Percentiles rank a stretch among this genome's conserved stretches.
These are phyloP conservation scores for Drosophila longiperda DNA, from an alignment of 2,888 invertebrate genomes.

Conservation along the genomic window DNA sequence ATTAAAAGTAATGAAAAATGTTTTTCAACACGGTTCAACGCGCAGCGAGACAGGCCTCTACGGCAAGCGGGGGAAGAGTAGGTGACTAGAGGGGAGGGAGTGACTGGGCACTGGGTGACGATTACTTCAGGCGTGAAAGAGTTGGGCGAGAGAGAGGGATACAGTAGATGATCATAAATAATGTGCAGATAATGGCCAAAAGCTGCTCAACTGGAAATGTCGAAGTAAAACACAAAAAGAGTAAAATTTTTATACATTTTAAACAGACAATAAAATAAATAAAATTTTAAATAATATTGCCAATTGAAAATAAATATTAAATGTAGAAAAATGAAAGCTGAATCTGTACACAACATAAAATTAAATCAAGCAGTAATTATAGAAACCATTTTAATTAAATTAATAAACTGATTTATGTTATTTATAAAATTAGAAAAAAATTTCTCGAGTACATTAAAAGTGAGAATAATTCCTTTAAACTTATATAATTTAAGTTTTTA, in stretches of 20 bases:
- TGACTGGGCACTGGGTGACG: background rate
- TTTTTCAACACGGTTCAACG: constrained; percentile 53
- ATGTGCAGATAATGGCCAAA: background rate
- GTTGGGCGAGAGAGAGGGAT: background rate
- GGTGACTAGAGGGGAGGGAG: constrained; percentile 21
- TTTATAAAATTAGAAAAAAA: background rate
- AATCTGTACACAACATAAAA: background rate
- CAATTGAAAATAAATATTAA: constrained; percentile 1
- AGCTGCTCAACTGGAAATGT: background rate
- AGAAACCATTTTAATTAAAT: background rate
- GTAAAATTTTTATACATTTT: background rate
- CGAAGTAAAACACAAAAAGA: background rate
- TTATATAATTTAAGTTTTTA: background rate
- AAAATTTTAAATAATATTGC: background rate
- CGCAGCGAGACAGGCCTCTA: constrained; percentile 17
- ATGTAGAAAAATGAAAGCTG: background rate
- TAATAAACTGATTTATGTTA: background rate
- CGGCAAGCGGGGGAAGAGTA: constrained; percentile 20
- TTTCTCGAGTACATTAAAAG: background rate
- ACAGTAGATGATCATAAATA: background rate
- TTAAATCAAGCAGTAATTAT: background rate
- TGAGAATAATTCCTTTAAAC: background rate
- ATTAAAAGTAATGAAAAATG: constrained; percentile 63
- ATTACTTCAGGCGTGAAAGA: constrained; percentile 1
- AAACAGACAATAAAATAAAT: background rate